A percentile compares a stretch with the other conserved stretches of the same genome.
These are phyloP conservation scores for Resseliella maxima DNA, from an alignment of 2,888 invertebrate genomes.

Conservation along the genomic window DNA sequence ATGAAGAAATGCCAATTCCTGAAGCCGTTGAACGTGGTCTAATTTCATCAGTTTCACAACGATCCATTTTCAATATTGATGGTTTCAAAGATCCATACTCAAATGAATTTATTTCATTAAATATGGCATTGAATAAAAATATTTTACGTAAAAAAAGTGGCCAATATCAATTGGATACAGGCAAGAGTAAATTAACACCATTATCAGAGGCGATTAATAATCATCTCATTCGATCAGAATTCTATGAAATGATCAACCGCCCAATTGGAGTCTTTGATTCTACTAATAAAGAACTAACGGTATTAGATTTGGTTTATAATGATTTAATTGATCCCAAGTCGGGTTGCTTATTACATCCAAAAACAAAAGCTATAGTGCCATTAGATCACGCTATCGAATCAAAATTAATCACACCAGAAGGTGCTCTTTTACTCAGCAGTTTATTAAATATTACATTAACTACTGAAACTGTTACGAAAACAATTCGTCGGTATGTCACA, in stretches of 20 bases:
- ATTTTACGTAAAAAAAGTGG: conserved; percentile 75
- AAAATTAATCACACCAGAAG: conserved; percentile 86
- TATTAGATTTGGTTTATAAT: conserved; percentile 88
- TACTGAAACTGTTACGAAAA: conserved; percentile 86
- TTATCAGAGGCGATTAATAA: conserved; percentile 83
- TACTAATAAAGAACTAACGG: conserved; percentile 79
- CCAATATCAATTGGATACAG: conserved; percentile 78
- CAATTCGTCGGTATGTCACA: conserved; percentile 84
- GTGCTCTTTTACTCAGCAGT: conserved; percentile 86
- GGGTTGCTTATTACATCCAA: conserved; percentile 84
- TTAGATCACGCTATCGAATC: conserved; percentile 87
- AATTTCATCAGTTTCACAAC: conserved; percentile 86
- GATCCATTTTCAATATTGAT: conserved; percentile 92
- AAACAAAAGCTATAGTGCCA: conserved; percentile 78
- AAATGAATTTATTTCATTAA: conserved; percentile 83
- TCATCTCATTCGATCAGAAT: conserved; percentile 84
- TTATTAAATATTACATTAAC: conserved; percentile 89
- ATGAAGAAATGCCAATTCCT: conserved; percentile 79
- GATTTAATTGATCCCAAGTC: conserved; percentile 89
- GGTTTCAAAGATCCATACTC: conserved; percentile 87
- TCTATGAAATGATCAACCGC: conserved; percentile 85
- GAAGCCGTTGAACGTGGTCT: conserved; percentile 92
- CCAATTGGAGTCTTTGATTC: conserved; percentile 77
- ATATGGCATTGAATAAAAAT: conserved; percentile 81
- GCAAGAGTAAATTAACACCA: conserved; percentile 80